A percentile compares a stretch with the other conserved stretches of the same genome.
Conservation (phyloP, 1,140 invertebrate genomes). For the Heterodera carotae region DNA sequence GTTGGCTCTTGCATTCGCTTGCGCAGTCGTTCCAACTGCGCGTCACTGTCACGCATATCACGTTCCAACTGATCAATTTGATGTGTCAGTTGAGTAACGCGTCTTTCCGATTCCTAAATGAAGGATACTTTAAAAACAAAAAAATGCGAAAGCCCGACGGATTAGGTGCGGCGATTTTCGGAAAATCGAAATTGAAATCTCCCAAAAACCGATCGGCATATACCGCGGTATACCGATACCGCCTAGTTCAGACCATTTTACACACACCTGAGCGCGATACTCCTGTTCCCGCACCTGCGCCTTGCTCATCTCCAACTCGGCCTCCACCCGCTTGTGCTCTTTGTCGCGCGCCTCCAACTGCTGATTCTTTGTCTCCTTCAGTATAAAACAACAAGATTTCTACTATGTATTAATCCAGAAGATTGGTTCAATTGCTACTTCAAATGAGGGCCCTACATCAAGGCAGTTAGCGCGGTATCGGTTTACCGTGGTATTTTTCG, state of each 20-base stretch:
- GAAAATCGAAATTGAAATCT: too few relatives aligned
- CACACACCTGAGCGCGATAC: conserved; percentile 39
- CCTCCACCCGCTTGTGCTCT: conserved; percentile 40
- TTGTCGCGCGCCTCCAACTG: conserved; percentile 44
- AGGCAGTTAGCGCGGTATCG: too few relatives aligned
- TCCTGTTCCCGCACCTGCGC: conserved; percentile 44
- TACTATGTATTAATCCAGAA: too few relatives aligned
- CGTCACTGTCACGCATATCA: conserved; percentile 45
- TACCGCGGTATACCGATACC: too few relatives aligned
- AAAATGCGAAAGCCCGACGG: not conserved
- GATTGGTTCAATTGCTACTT: too few relatives aligned
- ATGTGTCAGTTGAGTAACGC: conserved; percentile 40
- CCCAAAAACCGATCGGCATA: too few relatives aligned
- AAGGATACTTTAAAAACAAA: too few relatives aligned
- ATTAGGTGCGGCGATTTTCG: too few relatives aligned
- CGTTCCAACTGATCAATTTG: conserved; percentile 48
- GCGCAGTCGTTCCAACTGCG: conserved; percentile 50
- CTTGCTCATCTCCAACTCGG: conserved; percentile 44
- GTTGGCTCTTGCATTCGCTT: conserved; percentile 42
- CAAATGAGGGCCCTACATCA: too few relatives aligned
- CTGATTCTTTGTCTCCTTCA: conserved; percentile 43
- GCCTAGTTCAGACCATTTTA: too few relatives aligned
- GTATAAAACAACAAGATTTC: too few relatives aligned
- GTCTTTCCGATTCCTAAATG: conserved; percentile 43
- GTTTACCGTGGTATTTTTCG: not conserved